Evolutionary conservation across 2,797 vertebrate genomes (phyloP), one percentile per base, ranked within the genome.

Genomic region (Cyprinodon diabolis): DNA sequence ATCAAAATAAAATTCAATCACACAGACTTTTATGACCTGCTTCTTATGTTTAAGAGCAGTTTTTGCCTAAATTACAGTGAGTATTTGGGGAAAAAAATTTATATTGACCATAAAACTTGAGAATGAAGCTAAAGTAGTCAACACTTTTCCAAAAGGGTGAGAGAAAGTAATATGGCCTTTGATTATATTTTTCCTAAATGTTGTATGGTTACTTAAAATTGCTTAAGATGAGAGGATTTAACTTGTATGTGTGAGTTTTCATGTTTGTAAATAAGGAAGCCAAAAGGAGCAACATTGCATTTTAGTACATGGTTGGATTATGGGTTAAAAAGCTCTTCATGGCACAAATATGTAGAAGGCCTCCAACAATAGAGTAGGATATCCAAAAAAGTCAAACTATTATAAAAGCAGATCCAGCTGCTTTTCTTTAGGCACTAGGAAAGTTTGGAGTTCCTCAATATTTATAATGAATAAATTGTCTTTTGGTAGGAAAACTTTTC

Each of bases 41-140:
- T 69, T 23, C 57, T 69, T 15, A 9, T 11, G 1, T 7, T 58
- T 43, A 63, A 57, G 40, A 43, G 30, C 40, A 35, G 6, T 1
- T 14, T 47, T 70, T 48, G 40, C 54, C 2, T 23, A 8, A 10
- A 1, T 47, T 43, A 37, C 17, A 54, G 14, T 14, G 14, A 68
- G 17, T 8, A 4, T 60, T 43, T 37, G 76, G 71, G 60, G 45
- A 7, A 19, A n/a, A 52, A 85, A 72, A 80, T 5, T 43, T 0
- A 43, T 5, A 70, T 57, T 25, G 63, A 70, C 6, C 2, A 72
- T 60, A 48, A 75, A 73, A 40, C 30, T 9, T 60, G 17, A 14
- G 57, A 25, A 51, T n/a, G 19, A 43, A 43, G 4, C 21, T 3
- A 3, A n/a, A 13, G 35, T 11, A 4, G 37, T 37, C 35, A 62